Base-by-base conservation (phyloP, 2,888 invertebrate species). In the Leptinotarsa haldemani region DNA sequence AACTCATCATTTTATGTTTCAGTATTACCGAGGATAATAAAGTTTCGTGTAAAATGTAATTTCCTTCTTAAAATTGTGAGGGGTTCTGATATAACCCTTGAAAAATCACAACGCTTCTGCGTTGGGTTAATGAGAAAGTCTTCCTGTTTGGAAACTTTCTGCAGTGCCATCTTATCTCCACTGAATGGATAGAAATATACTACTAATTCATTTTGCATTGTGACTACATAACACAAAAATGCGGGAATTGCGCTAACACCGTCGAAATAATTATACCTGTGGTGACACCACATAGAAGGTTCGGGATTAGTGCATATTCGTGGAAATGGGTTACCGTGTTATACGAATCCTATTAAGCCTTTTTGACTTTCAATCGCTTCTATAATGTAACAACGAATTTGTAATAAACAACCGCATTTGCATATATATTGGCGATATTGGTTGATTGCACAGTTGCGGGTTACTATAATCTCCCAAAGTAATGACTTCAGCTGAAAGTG, bases 311-410 rank as follows among this genome's bases (percentile, higher is more conserved):
- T 4, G 20, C 13, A 15, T 3, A 25, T 56, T 56, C 56, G 22
- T 9, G 22, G 1, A 61, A 61, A n/a, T 61, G n/a, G 61, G 40
- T 61, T n/a, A 30, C 12, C 61, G 9, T 40, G 40, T 40, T 61
- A 30, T 30, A 13, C 40, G 61, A n/a, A 61, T 40, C 30, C 16
- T n/a, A 18, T 30, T 18, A 40, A 25, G 61, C 61, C 61, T 61
- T 61, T 61, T 61, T 61, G n/a, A 16, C 25, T 61, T 61, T 40
- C 61, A 12, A 61, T 61, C 61, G 25, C 61, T 61, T 25, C 30
- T 61, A n/a, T 61, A 40, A 61, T 61, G 25, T 30, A 40, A 61
- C 61, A 61, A 61, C 61, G 61, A 61, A 61, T 61, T 30, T 61
- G 61, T 30, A 30, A 61, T 61, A 61, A 61, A 61, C 61, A 61